These are phyloP conservation scores for Masticophis lateralis DNA, from an alignment of 2,797 vertebrate genomes.

Conservation along the genomic window DNA sequence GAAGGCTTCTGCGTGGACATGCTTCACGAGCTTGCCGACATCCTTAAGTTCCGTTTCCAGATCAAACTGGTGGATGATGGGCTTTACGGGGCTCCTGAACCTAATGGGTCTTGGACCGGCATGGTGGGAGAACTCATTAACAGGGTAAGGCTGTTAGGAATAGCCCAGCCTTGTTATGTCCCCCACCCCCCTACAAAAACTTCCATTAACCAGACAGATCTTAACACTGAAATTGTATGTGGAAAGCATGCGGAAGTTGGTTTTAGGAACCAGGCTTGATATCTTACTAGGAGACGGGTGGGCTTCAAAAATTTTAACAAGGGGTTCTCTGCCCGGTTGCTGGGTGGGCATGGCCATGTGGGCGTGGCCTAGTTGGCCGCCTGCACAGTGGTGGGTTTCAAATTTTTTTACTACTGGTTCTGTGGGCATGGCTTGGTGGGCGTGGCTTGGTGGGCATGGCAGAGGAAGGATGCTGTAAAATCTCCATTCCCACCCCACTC, in stretches of 20 bases:
- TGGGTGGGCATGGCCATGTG: too few species aligned
- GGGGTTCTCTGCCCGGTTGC: too few species aligned
- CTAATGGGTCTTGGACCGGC: slow-evolving; percentile 91
- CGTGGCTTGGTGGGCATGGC: too few species aligned
- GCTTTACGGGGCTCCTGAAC: slow-evolving; percentile 85
- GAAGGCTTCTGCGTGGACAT: slow-evolving; percentile 94
- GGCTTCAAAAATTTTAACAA: too few species aligned
- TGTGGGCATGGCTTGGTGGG: too few species aligned
- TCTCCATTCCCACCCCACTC: too few species aligned
- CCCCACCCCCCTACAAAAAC: neutral
- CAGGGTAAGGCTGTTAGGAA: slow-evolving; percentile 72
- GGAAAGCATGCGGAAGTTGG: neutral
- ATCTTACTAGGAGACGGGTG: neutral
- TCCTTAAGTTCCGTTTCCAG: slow-evolving; percentile 85
- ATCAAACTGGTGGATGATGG: slow-evolving; percentile 89
- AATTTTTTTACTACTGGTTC: too few species aligned
- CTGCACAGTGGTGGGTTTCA: too few species aligned
- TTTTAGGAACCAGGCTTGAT: neutral
- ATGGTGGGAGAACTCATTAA: slow-evolving; percentile 95
- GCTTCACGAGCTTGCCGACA: slow-evolving; percentile 83
- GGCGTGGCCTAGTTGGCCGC: too few species aligned
- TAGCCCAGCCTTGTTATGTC: neutral
- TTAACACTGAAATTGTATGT: too few species aligned
- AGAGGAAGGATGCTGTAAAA: too few species aligned
- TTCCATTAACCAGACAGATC: too few species aligned